Evolutionary conservation across 2,113 vertebrate species (phyloP), one percentile per base, ranked within the genome.

Genomic region (Crocuta crocuta): DNA sequence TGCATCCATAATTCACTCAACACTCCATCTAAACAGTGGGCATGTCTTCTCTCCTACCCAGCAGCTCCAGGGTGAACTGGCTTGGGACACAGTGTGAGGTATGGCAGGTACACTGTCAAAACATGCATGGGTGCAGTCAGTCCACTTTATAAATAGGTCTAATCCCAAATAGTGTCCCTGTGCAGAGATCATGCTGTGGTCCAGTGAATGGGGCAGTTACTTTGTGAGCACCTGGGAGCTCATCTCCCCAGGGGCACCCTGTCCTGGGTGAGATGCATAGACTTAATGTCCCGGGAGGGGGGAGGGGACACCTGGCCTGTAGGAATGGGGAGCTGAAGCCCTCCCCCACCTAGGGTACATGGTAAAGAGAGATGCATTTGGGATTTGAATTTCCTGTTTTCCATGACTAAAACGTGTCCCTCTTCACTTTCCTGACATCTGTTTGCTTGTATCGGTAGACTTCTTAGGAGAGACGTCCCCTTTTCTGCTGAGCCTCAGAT

Each of bases 11-110:
- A 33, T 7, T 74, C 5, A 73, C 28, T 73, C 24, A 63, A 3
- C 61, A 3, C 23, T 88, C 23, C 28, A 68, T 39, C 39, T 10
- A 58, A 81, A 93, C 11, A 7, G 4, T 12, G 11, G 10, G 19
- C 5, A 6, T 55, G 16, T 10, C 21, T 1, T 23, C 2, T n/a
- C 43, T 74, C 13, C 10, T 8, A 35, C 23, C 7, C 23, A 10
- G 1, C 35, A 71, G 13, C 19, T 0, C 4, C 2, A 0, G 2
- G 7, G 33, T 12, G 2, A 86, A 82, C 24, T 13, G 6, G 78
- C 76, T n/a, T 53, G 68, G 68, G 86, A 88, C 5, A 9, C 17
- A 84, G 31, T 35, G 19, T 33, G 15, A 31, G 13, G 1, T 10
- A 23, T 7, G 35, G 11, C 7, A 55, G 43, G 13, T 3, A 53